A percentile compares a stretch with the other conserved stretches of the same genome.
Conservation (phyloP, 2,888 invertebrate genomes). For the Erebia epiphron region DNA sequence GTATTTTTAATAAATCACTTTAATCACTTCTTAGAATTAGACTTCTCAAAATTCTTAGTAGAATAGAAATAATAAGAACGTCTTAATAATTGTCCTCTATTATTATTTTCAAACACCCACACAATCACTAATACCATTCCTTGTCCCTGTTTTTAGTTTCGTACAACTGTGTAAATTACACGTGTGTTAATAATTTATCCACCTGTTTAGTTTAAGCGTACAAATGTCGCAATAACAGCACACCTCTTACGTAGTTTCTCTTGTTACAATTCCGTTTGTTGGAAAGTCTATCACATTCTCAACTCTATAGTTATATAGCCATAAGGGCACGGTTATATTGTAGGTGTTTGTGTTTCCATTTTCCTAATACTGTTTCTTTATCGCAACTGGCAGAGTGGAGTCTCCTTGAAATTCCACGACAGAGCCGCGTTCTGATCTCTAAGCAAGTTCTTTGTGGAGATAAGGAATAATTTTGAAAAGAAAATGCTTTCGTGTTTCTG, state of each 20-base stretch:
- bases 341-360: conserved; percentile 37
- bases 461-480: conserved; percentile 34
- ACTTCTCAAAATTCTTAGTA: no score
- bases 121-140: conserved; percentile 15
- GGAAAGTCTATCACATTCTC: conserved; percentile 48
- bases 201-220: conserved; percentile 52
- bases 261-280: conserved; percentile 57
- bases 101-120: conserved; percentile 31
- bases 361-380: conserved; percentile 57
- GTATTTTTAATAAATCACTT: no score
- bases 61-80: no score
- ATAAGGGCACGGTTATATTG: conserved; percentile 47
- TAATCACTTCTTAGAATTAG: no score
- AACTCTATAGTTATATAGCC: conserved; percentile 24
- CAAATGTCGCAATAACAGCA: conserved; percentile 48
- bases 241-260: conserved; percentile 50
- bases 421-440: conserved; percentile 41
- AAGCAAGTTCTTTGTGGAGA: conserved; percentile 41
- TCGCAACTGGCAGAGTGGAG: conserved; percentile 60
- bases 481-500: conserved; percentile 23
- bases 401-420: conserved; percentile 59
- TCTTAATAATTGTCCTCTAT: conserved; percentile 29
- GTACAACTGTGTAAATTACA: conserved; percentile 33
- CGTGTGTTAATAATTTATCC: conserved; percentile 42
- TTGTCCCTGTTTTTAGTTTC: conserved; percentile 28